A percentile compares a stretch with the other conserved stretches of the same genome.
These are phyloP conservation scores for Tipula confusa DNA, from an alignment of 2,888 invertebrate species.

Conservation along the genomic window DNA sequence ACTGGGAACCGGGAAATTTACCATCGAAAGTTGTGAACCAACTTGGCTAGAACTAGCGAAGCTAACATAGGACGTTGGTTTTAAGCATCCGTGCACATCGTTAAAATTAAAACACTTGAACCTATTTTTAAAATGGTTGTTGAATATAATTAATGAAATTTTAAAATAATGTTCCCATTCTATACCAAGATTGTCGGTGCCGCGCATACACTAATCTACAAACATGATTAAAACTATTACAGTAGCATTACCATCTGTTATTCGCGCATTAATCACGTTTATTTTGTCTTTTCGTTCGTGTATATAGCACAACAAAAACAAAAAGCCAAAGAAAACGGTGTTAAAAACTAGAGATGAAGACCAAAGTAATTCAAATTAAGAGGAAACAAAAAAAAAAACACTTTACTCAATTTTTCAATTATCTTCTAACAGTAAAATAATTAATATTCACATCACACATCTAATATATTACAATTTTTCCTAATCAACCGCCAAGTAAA, in stretches of 20 bases:
- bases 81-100: no score
- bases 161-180: no score
- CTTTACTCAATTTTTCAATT: conserved; percentile 9
- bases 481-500: conserved; percentile 25
- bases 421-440: conserved; percentile 12
- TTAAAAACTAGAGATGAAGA: neutral
- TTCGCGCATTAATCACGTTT: neutral
- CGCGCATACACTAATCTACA: neutral
- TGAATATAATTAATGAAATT: no score
- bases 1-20: no score
- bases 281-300: neutral
- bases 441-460: conserved; percentile 5
- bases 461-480: neutral
- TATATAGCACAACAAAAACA: neutral
- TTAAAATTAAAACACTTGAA: no score
- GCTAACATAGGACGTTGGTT: no score
- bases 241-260: conserved; percentile 12
- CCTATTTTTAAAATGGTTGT: no score
- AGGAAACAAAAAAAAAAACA: neutral
- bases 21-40: no score
- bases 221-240: neutral
- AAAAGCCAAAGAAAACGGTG: neutral
- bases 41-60: no score
- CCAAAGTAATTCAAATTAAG: conserved; percentile 12
- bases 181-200: no score